Evolutionary conservation across 2,888 invertebrate genomes (phyloP).

Genomic region (Cheilosia scutellata): DNA sequence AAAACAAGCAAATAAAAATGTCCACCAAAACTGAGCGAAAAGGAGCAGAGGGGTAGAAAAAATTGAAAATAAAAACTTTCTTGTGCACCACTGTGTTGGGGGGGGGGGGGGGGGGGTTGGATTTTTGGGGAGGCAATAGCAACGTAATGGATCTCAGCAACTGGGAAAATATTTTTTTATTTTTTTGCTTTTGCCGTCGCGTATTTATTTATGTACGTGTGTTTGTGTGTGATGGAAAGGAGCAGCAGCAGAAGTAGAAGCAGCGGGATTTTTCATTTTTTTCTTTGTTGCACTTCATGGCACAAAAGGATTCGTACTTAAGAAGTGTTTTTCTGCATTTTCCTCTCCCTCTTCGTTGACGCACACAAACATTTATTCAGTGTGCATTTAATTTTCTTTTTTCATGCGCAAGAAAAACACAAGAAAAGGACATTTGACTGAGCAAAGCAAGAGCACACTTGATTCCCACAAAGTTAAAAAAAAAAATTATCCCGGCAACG

Average conservation of each 20-base stretch:
- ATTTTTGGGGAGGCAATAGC: constrained; percentile 30
- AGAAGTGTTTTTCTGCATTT: constrained; percentile 43
- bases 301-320: constrained; percentile 69
- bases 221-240: constrained; percentile 42
- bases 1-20: constrained; percentile 75
- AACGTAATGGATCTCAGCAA: constrained; percentile 71
- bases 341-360: constrained; percentile 23
- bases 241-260: constrained; percentile 51
- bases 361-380: constrained; percentile 39
- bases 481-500: constrained; percentile 39
- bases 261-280: constrained; percentile 6
- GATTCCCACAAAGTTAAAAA: neutral
- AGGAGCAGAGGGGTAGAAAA: constrained; percentile 9
- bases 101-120: neutral
- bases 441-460: constrained; percentile 14
- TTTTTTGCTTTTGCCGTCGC: neutral
- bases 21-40: constrained; percentile 57
- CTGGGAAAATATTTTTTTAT: constrained; percentile 35
- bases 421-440: constrained; percentile 64
- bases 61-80: constrained; percentile 64
- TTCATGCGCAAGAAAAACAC: constrained; percentile 22
- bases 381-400: constrained; percentile 16
- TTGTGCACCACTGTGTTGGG: constrained; percentile 6
- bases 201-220: constrained; percentile 10
- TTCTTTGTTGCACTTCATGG: constrained; percentile 53